These are phyloP conservation scores for Buceros bicornis DNA, from an alignment of 2,797 vertebrate species.

Conservation along the genomic window DNA sequence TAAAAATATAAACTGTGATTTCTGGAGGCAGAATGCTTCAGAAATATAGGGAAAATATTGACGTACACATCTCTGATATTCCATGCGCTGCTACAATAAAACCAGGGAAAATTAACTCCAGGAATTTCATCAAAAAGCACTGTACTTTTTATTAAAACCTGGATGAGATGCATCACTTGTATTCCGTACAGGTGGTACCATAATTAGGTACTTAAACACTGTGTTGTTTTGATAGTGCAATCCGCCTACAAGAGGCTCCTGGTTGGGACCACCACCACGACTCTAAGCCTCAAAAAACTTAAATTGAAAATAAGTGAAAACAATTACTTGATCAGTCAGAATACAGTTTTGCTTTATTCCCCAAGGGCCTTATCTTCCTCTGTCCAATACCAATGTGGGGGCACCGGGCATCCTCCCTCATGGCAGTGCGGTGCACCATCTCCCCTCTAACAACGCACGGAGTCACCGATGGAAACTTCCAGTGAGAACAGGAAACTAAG, in stretches of 20 bases:
- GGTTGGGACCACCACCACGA: neutral
- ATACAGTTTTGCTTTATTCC: neutral
- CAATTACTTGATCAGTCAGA: neutral
- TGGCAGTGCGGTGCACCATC: no score
- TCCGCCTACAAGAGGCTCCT: neutral
- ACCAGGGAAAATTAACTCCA: neutral
- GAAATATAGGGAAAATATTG: neutral
- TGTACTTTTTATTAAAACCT: neutral
- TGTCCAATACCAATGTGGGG: neutral
- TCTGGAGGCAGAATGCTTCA: neutral
- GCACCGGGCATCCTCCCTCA: neutral
- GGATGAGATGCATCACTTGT: neutral
- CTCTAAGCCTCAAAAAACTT: neutral
- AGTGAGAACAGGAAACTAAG: neutral
- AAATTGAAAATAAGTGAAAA: neutral
- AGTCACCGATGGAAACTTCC: neutral
- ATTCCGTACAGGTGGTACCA: neutral
- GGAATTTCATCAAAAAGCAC: neutral
- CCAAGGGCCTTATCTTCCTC: neutral
- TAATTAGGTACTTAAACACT: neutral
- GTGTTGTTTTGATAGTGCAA: neutral
- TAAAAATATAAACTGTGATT: neutral
- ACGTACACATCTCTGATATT: neutral
- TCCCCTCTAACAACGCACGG: neutral
- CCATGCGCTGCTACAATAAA: neutral